Base-by-base conservation (phyloP, 2,113 vertebrate genomes). In the Paedocypris sp. region DNA sequence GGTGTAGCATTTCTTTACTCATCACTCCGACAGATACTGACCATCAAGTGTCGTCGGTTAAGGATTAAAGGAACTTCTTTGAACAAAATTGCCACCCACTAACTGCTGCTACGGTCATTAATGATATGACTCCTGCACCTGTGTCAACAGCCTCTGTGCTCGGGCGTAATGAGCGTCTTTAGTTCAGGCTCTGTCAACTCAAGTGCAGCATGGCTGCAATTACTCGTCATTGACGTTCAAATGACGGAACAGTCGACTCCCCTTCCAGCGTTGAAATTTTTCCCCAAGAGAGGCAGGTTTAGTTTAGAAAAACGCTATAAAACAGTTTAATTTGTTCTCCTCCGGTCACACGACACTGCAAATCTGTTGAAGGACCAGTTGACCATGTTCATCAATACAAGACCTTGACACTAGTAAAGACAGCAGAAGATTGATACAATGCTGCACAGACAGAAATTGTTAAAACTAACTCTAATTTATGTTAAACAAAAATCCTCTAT, bases 141-240 rank as follows among this genome's bases (percentile, higher is more conserved):
- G 77, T 79, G 70, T 81, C 77, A 80, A 85, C 79, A 81, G 33
- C 68, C 16, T 48, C 4, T 60, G 47, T 46, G 51, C 38, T 42
- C 59, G 15, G 43, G 63, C 36, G 49, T 72, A 76, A 77, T 73
- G 51, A 75, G 59, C 56, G 70, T 62, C 58, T 70, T 64, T 64
- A 50, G 56, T 52, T 22, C 31, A 59, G 54, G 59, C 41, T 25
- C 41, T 50, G 60, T 71, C 65, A 46, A 39, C 70, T 69, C 15
- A 56, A 54, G 72, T 71, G 47, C 60, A 52, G 42, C 59, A 71
- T 63, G 56, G 57, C 66, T 67, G 59, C 73, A 79, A 73, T 77
- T 74, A 78, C 57, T 57, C 19, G 1, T n/a, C 54, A 63, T 19
- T 66, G 62, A 69, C 64, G 25, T 60, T 68, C 19, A 73, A 76